Percentiles rank a stretch among this genome's conserved stretches.
Conservation (phyloP, 2,888 invertebrate genomes). For the Neria commutata region DNA sequence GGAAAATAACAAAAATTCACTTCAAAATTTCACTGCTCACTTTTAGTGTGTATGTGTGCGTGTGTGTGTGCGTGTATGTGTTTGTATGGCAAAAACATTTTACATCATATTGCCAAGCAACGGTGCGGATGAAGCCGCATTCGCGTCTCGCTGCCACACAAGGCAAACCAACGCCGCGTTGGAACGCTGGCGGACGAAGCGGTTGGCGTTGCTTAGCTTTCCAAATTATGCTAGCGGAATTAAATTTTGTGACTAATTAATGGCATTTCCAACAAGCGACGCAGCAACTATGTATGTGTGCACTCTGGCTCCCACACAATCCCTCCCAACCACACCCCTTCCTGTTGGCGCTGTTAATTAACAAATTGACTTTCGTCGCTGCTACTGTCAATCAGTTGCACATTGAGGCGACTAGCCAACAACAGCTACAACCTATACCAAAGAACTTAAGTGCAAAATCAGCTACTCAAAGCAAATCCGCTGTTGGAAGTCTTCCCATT, state of each 20-base stretch:
- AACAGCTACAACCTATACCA: too few species aligned
- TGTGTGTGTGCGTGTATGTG: conserved; percentile 5
- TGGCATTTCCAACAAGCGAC: conserved; percentile 12
- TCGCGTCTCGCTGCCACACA: background rate
- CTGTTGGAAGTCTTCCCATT: too few species aligned
- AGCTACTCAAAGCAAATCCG: too few species aligned
- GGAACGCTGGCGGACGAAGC: too few species aligned
- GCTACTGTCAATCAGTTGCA: background rate
- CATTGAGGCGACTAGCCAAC: background rate
- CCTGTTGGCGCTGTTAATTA: background rate
- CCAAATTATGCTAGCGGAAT: conserved; percentile 31
- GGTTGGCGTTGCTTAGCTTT: too few species aligned
- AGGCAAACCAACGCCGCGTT: too few species aligned
- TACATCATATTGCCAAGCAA: background rate
- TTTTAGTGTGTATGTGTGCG: background rate
- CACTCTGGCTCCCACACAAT: too few species aligned
- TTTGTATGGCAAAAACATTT: background rate
- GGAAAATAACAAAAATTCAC: background rate
- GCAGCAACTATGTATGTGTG: background rate
- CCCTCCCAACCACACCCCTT: too few species aligned
- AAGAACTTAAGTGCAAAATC: too few species aligned
- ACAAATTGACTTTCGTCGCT: background rate
- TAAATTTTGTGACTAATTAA: conserved; percentile 38
- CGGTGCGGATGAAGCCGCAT: background rate
- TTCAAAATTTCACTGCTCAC: background rate